Percentiles rank a stretch among this genome's conserved stretches.
phyloP scores from a whole-genome alignment of 2,888 invertebrate species.

The Cryptus armator region DNA sequence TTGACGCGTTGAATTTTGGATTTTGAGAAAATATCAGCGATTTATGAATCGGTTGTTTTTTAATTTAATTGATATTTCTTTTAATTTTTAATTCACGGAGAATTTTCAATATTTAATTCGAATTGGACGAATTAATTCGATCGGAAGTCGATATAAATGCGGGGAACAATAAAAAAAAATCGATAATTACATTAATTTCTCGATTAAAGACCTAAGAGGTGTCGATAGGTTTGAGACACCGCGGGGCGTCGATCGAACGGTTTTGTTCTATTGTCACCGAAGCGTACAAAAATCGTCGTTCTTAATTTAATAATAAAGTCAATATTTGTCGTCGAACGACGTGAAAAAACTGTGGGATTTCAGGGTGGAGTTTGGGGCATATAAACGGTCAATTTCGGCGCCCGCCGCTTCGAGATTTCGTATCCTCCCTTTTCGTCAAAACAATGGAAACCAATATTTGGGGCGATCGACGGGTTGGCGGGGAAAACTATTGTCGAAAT shows the following conservation, averaged over 20 bases:
- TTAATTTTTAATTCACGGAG: background rate
- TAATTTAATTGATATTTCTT: no score
- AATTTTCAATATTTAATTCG: background rate
- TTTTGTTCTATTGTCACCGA: background rate
- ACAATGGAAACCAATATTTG: conserved; percentile 3
- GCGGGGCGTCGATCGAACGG: background rate
- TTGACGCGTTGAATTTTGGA: background rate
- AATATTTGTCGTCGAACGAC: conserved; percentile 1
- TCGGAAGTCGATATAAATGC: background rate
- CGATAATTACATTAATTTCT: background rate
- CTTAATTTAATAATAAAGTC: conserved; percentile 29
- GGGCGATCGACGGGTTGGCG: background rate
- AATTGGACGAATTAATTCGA: background rate
- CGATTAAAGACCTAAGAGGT: background rate
- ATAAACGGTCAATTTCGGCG: conserved; percentile 1
- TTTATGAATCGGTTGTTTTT: background rate
- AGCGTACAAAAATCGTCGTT: background rate
- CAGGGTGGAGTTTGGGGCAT: background rate
- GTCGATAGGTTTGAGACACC: background rate
- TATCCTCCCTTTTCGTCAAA: conserved; percentile 5
- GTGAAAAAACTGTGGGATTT: conserved; percentile 1
- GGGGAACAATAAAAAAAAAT: background rate
- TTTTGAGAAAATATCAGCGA: no score
- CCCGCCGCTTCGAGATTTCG: background rate
- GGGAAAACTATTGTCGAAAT: conserved; percentile 5